Conservation (phyloP, 2,113 vertebrate species). For the Xiphophorus hellerii region DNA sequence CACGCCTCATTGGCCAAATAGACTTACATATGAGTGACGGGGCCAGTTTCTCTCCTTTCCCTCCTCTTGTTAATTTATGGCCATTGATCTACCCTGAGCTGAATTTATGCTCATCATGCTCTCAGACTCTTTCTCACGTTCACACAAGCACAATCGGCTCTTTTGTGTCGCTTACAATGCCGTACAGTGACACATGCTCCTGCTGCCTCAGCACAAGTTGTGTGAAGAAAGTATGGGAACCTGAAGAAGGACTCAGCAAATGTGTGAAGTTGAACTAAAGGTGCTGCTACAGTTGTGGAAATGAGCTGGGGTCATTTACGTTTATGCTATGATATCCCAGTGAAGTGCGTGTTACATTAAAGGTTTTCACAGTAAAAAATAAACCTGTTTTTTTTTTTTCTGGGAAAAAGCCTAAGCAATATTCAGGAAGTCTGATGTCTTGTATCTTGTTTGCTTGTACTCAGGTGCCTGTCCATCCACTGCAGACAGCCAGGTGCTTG, state of each 20-base stretch:
- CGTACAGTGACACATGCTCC: slow-evolving; percentile 57
- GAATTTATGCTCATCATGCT: slow-evolving; percentile 76
- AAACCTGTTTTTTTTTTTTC: neutral
- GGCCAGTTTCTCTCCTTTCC: slow-evolving; percentile 74
- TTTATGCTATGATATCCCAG: slow-evolving; percentile 11
- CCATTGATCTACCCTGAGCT: slow-evolving; percentile 73
- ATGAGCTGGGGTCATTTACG: slow-evolving; percentile 15
- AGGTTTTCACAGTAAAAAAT: neutral
- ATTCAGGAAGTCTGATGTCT: neutral
- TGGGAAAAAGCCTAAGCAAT: neutral
- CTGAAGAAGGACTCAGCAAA: slow-evolving; percentile 53
- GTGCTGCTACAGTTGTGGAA: neutral
- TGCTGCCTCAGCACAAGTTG: slow-evolving; percentile 71
- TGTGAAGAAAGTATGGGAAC: slow-evolving; percentile 57
- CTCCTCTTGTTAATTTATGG: slow-evolving; percentile 71
- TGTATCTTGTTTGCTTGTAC: slow-evolving; percentile 37
- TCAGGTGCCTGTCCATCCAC: slow-evolving; percentile 83
- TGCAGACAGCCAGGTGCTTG: slow-evolving; percentile 80
- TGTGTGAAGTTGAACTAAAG: slow-evolving; percentile 38
- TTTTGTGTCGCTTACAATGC: slow-evolving; percentile 62
- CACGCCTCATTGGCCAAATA: slow-evolving; percentile 77
- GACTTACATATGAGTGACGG: slow-evolving; percentile 77
- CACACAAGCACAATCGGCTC: slow-evolving; percentile 26
- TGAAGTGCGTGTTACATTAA: slow-evolving; percentile 6
- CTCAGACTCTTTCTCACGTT: slow-evolving; percentile 34